Conservation (phyloP, 1,140 invertebrate species). For the Plodia interpunctella region DNA sequence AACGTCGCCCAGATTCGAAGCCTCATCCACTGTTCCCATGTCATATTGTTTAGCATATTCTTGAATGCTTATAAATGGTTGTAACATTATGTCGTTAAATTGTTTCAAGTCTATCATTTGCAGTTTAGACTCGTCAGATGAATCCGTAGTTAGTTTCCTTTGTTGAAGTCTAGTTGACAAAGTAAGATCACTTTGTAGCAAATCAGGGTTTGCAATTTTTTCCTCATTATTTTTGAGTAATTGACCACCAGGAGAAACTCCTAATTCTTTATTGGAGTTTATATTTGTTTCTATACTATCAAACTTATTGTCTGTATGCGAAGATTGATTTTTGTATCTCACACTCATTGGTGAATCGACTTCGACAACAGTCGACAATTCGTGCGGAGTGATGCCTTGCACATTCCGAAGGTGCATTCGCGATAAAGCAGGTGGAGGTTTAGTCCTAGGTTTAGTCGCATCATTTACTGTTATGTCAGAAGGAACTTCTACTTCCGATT, state of each 20-base stretch:
- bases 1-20: constrained; percentile 43
- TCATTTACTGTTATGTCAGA: constrained; percentile 22
- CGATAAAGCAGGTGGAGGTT: constrained; percentile 55
- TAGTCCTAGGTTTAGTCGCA: constrained; percentile 43
- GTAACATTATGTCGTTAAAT: constrained; percentile 68
- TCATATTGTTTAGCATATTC: constrained; percentile 65
- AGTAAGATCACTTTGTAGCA: constrained; percentile 26
- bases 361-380: constrained; percentile 82
- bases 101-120: constrained; percentile 66
- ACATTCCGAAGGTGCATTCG: constrained; percentile 52
- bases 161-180: constrained; percentile 13
- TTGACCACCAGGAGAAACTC: not conserved
- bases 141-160: constrained; percentile 38
- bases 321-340: constrained; percentile 48
- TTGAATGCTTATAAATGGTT: constrained; percentile 67
- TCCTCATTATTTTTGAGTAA: constrained; percentile 10
- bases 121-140: constrained; percentile 56
- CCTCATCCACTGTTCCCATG: constrained; percentile 46
- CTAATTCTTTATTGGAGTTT: constrained; percentile 11
- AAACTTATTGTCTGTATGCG: constrained; percentile 28
- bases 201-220: constrained; percentile 27
- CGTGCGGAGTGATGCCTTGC: constrained; percentile 74
- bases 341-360: constrained; percentile 78
- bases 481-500: constrained; percentile 7
- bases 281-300: constrained; percentile 14